Evolutionary conservation across 2,888 invertebrate genomes (phyloP), one percentile per base, ranked within the genome.

Genomic region (Eristalis pertinax): DNA sequence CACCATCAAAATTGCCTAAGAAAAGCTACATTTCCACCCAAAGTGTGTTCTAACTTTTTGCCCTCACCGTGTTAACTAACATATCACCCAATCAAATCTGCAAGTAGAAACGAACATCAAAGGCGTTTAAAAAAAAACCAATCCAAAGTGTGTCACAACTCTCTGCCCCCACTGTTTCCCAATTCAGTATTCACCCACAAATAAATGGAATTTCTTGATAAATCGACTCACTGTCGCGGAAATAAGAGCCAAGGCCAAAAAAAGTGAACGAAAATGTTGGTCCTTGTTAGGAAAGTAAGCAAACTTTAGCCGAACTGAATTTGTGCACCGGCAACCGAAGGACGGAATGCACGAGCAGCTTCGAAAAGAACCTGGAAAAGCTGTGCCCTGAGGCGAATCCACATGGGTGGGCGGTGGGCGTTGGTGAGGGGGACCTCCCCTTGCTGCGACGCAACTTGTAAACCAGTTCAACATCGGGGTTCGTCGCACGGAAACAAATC

Each of bases 161-260:
- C 58, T 32, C 22, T 4, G n/a, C 1, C 60, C 41, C 58, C 4
- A 79, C 65, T 78, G 56, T 29, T 1, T 3, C 1, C 13, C 38
- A 0, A 41, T 26, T 56, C 26, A 41, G 35, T 70, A 35, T 26
- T 10, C 32, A 38, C 58, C 15, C 26, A 0, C 26, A 24, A 43
- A 32, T 4, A n/a, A 38, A 65, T n/a, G 41, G 38, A 56, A 60
- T 15, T 67, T 67, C 22, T 38, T 63, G 63, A 74, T 80, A 74
- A 80, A 80, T 68, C 73, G 73, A 73, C 67, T 80, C 73, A 22
- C 62, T 38, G 64, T 35, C 50, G 73, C 74, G 32, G 64, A 74
- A 74, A 41, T 50, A 56, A 7, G 24, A 70, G 41, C 63, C 50
- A 68, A 2, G n/a, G 26, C 7, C 41, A 50, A 11, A 43, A n/a